Evolutionary conservation across 2,888 invertebrate genomes (phyloP).

Genomic region (Orthosia cruda): DNA sequence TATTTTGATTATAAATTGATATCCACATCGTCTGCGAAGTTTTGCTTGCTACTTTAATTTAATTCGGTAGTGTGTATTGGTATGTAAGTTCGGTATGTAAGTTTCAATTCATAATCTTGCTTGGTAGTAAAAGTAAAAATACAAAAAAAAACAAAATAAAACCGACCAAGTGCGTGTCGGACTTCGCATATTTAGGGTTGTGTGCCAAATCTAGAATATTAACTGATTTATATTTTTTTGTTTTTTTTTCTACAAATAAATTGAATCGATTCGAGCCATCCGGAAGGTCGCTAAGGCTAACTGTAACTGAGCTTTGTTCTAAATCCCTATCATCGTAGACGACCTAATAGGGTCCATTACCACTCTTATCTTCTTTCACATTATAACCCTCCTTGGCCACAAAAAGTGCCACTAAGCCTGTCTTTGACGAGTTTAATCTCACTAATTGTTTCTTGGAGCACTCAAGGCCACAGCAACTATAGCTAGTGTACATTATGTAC

Average conservation of each 20-base stretch:
- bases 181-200: no score
- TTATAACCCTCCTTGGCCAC: slow-evolving; percentile 4
- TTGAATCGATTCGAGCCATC: no score
- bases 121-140: no score
- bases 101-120: not conserved
- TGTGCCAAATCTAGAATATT: no score
- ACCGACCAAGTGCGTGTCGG: no score
- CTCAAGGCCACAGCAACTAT: not conserved
- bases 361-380: slow-evolving; percentile 24
- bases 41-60: not conserved
- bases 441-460: slow-evolving; percentile 19
- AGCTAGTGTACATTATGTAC: slow-evolving; percentile 10
- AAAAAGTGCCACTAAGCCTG: slow-evolving; percentile 20
- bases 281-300: not conserved
- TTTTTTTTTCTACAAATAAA: no score
- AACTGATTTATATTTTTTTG: no score
- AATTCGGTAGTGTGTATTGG: not conserved
- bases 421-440: slow-evolving; percentile 22
- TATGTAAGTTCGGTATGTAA: no score
- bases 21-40: no score
- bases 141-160: no score
- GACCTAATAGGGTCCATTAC: slow-evolving; percentile 8
- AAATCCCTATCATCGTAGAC: no score
- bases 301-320: not conserved
- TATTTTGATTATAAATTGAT: no score